Percentiles rank a stretch among this genome's conserved stretches.
Evolutionary conservation across 2,797 vertebrate genomes (phyloP).

Genomic region (Cossypha dichroa): DNA sequence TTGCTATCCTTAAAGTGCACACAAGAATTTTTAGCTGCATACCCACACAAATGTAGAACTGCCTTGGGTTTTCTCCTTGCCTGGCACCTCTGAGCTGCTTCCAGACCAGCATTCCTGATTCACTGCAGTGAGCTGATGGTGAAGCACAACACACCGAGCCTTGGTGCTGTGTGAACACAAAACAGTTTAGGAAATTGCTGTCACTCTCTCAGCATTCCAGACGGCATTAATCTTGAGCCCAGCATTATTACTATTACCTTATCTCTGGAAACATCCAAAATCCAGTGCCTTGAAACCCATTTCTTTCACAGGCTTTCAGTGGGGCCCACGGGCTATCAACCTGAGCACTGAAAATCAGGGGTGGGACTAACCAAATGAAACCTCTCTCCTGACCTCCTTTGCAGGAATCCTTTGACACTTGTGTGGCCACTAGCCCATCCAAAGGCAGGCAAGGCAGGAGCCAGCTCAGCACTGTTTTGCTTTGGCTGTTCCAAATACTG

Average conservation of each 20-base stretch:
- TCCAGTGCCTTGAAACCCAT: background rate
- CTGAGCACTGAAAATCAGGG: background rate
- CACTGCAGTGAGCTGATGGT: background rate
- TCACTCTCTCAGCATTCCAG: background rate
- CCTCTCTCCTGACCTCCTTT: background rate
- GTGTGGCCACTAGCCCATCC: background rate
- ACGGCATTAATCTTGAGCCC: background rate
- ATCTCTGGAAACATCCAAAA: background rate
- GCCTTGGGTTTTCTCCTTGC: background rate
- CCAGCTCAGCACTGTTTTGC: background rate
- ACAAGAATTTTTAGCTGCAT: constrained; percentile 1
- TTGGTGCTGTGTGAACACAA: background rate
- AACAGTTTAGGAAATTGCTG: background rate
- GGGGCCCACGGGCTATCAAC: background rate
- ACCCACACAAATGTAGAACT: background rate
- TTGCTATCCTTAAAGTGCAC: background rate
- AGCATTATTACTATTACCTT: background rate
- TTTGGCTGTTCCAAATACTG: background rate
- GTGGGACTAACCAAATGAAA: background rate
- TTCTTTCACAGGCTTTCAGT: background rate
- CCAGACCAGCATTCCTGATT: background rate
- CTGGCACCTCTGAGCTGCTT: background rate
- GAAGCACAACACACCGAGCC: background rate
- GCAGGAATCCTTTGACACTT: background rate
- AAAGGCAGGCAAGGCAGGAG: background rate